These are phyloP conservation scores for Agraylea sexmaculata DNA, from an alignment of 1,140 invertebrate species.

Conservation along the genomic window DNA sequence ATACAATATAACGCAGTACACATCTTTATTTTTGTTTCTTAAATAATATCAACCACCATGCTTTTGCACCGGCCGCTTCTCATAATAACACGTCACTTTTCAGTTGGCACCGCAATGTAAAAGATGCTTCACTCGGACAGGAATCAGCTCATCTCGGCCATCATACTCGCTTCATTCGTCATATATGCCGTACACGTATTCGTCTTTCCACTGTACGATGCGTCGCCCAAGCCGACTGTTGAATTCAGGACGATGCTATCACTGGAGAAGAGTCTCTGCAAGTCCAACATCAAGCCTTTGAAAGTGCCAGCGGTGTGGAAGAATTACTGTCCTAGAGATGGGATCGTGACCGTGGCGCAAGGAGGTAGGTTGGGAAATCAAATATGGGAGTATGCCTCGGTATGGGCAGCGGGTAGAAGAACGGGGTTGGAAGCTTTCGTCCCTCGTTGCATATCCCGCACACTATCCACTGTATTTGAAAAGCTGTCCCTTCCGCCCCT, in stretches of 20 bases:
- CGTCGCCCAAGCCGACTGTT: constrained; percentile 30
- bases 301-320: constrained; percentile 27
- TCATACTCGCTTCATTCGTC: constrained; percentile 44
- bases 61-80: too few species aligned
- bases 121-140: constrained; percentile 37
- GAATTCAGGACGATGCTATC: constrained; percentile 32
- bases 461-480: constrained; percentile 41
- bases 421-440: constrained; percentile 48
- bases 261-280: constrained; percentile 44
- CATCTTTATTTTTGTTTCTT: too few species aligned
- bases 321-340: constrained; percentile 28
- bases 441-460: constrained; percentile 43
- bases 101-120: too few species aligned
- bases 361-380: constrained; percentile 51
- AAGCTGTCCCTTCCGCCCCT: constrained; percentile 44
- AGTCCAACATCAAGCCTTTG: constrained; percentile 33
- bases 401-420: constrained; percentile 43
- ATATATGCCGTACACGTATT: constrained; percentile 49
- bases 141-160: constrained; percentile 47
- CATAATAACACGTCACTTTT: too few species aligned
- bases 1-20: too few species aligned
- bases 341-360: constrained; percentile 45
- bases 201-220: constrained; percentile 46
- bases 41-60: too few species aligned
- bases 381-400: constrained; percentile 52